These are phyloP conservation scores for Osmoderma eremita DNA, from an alignment of 2,888 invertebrate species.

Conservation along the genomic window DNA sequence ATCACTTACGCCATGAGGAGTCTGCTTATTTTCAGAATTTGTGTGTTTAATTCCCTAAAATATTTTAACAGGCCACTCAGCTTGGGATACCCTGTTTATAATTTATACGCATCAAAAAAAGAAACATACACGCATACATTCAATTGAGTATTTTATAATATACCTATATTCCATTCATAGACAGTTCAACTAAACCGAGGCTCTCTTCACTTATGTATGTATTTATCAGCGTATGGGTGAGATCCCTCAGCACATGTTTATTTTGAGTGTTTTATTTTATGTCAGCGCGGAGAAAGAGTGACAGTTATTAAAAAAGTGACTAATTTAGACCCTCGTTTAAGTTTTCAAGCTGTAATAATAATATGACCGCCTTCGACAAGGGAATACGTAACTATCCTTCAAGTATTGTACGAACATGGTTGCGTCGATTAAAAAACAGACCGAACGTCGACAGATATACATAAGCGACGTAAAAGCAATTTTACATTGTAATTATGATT, in stretches of 20 bases:
- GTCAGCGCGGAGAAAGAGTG: conserved; percentile 38
- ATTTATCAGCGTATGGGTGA: not conserved
- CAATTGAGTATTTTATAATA: not conserved
- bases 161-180: not conserved
- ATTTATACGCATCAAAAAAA: too few species aligned
- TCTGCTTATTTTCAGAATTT: too few species aligned
- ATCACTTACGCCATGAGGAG: too few species aligned
- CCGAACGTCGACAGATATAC: conserved; percentile 29
- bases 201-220: not conserved
- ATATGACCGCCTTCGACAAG: conserved; percentile 20
- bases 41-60: too few species aligned
- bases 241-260: conserved; percentile 26
- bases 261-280: conserved; percentile 42
- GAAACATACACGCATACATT: too few species aligned
- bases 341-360: conserved; percentile 38
- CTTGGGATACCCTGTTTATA: too few species aligned
- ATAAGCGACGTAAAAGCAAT: conserved; percentile 31
- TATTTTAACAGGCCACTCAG: too few species aligned
- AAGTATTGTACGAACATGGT: too few species aligned
- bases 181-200: too few species aligned
- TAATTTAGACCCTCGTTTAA: conserved; percentile 35
- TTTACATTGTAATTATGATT: conserved; percentile 34
- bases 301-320: conserved; percentile 40
- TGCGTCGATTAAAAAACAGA: conserved; percentile 23
- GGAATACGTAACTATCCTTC: too few species aligned